Evolutionary conservation across 2,888 invertebrate species (phyloP), one percentile per base, ranked within the genome.

Genomic region (Aphodius granarius): DNA sequence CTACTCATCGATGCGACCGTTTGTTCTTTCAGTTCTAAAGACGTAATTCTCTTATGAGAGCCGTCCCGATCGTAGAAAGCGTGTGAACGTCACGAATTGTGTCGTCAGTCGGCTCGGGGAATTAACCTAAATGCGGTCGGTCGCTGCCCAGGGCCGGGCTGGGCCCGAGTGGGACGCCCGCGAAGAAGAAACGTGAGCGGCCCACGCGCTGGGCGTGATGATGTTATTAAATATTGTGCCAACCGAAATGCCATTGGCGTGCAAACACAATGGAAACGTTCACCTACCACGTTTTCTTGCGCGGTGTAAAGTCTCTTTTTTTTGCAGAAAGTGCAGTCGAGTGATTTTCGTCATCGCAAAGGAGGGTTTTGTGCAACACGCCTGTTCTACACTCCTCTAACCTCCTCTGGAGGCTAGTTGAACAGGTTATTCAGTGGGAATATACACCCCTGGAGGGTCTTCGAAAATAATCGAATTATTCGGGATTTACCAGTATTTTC

Each of bases 141-240:
- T 13, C 43, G 43, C 43, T 1, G 43, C 43, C 43, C 43, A 43
- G 43, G 13, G 43, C 43, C 1, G 43, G 43, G 43, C 9, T 43
- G 13, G 43, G 43, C 43, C 9, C 43, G 43, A 43, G 43, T 43
- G 43, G 43, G 43, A 6, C 43, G 43, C 43, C 68, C n/a, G n/a
- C 68, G 68, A 68, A n/a, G 66, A 66, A 68, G 68, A 68, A 68
- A 68, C 68, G 66, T 66, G 66, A 19, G 66, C 66, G 66, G 17
- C 18, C 66, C 18, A 20, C 68, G 68, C 68, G 43, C 43, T 43
- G 43, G 43, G 43, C 43, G 43, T 43, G 43, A 43, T 43, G 43
- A 43, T 43, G 43, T 43, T 43, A 43, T 43, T 43, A 43, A 43
- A 43, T 43, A 43, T 43, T 43, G 43, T 43, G 43, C 43, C 43